Evolutionary conservation across 2,888 invertebrate species (phyloP).

Genomic region (Agriopis aurantiaria): DNA sequence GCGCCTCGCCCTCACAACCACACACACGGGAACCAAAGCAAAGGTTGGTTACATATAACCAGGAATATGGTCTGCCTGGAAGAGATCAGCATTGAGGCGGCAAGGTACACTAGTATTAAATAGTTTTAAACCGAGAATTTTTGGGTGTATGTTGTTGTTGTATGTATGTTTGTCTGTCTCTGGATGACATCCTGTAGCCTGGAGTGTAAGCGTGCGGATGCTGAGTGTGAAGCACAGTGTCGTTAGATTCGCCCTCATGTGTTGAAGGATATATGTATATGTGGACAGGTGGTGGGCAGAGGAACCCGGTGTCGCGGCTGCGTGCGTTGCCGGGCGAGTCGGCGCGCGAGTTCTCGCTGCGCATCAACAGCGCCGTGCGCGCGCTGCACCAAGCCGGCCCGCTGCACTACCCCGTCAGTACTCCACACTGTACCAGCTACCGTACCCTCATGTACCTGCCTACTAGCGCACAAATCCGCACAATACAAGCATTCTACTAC

Average conservation of each 20-base stretch:
- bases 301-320: constrained; percentile 83
- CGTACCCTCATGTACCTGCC: not conserved
- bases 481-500: not conserved
- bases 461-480: not conserved
- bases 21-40: not conserved
- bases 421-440: no score
- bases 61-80: not conserved
- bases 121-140: no score
- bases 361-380: constrained; percentile 88
- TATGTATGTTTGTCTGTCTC: no score
- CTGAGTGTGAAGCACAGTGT: no score
- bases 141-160: no score
- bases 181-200: no score
- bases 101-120: no score
- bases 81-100: no score
- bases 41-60: not conserved
- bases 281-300: constrained; percentile 1
- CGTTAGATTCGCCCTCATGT: no score
- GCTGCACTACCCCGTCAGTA: constrained; percentile 68
- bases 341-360: constrained; percentile 87
- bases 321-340: constrained; percentile 88
- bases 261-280: no score
- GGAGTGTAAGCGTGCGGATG: no score
- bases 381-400: constrained; percentile 71
- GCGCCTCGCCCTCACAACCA: not conserved